Conservation (phyloP, 2,113 vertebrate species). For the Argyrosomus japonicus region DNA sequence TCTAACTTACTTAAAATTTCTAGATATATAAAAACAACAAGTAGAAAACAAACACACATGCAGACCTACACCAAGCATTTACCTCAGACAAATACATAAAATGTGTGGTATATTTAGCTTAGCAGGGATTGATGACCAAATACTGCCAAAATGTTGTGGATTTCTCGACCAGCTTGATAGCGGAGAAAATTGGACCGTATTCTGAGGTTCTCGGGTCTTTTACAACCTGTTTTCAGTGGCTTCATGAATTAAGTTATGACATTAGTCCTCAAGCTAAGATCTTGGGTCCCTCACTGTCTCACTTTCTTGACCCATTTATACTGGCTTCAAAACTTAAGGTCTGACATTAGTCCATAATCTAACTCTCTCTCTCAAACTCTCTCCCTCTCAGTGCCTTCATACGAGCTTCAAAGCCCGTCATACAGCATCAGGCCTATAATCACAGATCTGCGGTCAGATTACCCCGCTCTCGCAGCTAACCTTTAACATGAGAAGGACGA, state of each 20-base stretch:
- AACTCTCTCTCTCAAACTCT: conserved; percentile 29
- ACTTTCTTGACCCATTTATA: conserved; percentile 72
- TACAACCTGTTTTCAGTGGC: conserved; percentile 50
- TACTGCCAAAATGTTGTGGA: conserved; percentile 34
- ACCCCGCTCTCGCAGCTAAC: conserved; percentile 71
- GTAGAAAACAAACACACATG: neutral
- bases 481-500: conserved; percentile 81
- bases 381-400: conserved; percentile 50
- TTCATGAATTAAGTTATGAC: conserved; percentile 59
- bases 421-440: conserved; percentile 68
- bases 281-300: conserved; percentile 41
- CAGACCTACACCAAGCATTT: neutral
- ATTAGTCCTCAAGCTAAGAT: conserved; percentile 62
- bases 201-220: conserved; percentile 37
- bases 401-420: conserved; percentile 73
- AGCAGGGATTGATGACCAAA: conserved; percentile 36
- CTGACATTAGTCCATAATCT: conserved; percentile 75
- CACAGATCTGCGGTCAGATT: conserved; percentile 79
- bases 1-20: conserved; percentile 4
- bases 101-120: conserved; percentile 23
- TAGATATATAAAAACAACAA: conserved; percentile 9
- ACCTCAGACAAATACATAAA: conserved; percentile 9
- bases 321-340: conserved; percentile 62
- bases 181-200: conserved; percentile 17
- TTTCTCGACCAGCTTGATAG: conserved; percentile 33